Evolutionary conservation across 2,113 vertebrate genomes (phyloP), one percentile per base, ranked within the genome.

Genomic region (Odontophorus gujanensis): DNA sequence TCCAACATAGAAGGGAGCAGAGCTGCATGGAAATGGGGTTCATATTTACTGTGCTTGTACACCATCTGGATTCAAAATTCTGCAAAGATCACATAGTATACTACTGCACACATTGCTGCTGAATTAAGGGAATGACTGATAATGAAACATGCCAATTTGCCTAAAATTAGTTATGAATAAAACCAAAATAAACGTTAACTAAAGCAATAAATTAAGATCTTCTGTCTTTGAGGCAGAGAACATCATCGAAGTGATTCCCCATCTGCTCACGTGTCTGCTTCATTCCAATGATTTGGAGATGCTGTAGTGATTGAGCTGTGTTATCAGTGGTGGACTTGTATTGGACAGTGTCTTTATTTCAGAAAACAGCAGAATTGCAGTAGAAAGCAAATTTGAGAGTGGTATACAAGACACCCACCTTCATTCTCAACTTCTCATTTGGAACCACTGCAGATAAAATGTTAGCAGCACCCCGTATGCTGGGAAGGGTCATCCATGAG

Each of bases 131-230:
- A 72, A 75, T 65, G 76, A 22, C 38, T 82, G 58, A 32, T 53
- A 84, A n/a, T 42, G 40, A 79, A 79, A 82, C 38, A 63, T 62
- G 55, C 50, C 65, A 48, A 67, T 92, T 91, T 87, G 51, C 55
- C 62, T 47, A 61, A 91, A 93, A 93, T 87, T 82, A 74, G 34
- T 84, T 66, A 14, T 7, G 38, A 78, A 83, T 61, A 75, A 91
- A 92, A 85, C 1, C 20, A 77, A 85, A 67, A 83, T 63, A 85
- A 93, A 74, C 30, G 62, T 84, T 84, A 87, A 88, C 40, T 32
- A 58, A 89, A 85, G 28, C 32, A 61, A 24, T 77, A 69, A 63
- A 95, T 71, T 71, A 89, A 75, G 47, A 85, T 59, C 26, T 4
- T 42, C 25, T 40, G 20, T 43, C 22, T 85, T 88, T 57, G 65